Evolutionary conservation across 2,113 vertebrate species (phyloP), one percentile per base, ranked within the genome.

Genomic region (Potamarius usumacintae): DNA sequence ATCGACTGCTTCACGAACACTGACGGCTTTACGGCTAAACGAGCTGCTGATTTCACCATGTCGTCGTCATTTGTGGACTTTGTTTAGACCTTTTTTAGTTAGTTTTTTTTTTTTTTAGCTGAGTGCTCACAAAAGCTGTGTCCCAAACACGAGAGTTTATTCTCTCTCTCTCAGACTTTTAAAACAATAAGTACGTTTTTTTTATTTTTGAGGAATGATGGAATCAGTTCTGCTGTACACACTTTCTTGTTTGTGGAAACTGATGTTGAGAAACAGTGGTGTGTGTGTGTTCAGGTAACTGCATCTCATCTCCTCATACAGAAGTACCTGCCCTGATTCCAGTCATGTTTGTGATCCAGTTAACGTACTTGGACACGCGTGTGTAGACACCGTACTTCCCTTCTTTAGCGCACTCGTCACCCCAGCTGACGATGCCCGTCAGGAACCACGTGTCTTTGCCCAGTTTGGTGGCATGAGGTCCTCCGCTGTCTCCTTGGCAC

Each of bases 391-490:
- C 98, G 0, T 97, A 99, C 90, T 97, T 99, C 1, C 96, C 97
- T 0, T 96, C 93, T 77, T 92, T 89, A 87, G 98, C 98, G 2
- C 98, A 99, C 4, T 96, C 95, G 89, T 99, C 97, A 0, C 98
- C 98, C 98, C 98, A 99, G 93, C 98, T 99, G 85, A 98, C 95
- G 67, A 99, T 96, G 11, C 98, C 98, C 0, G 97, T 99, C 82
- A 99, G 94, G 89, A 99, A 99, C 96, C 94, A 97, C 8, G 95
- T 96, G 84, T 94, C 94, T 82, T 95, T 95, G 0, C 96, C 1
- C 30, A 42, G 95, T 55, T 94, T 94, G 0, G 95, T 96, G 87
- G 95, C 90, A 83, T 98, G 96, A 0, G 98, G 97, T 0, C 98
- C 98, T 0, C 98, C 98, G 0, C 98, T 99, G 91, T 99, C 98